Base-by-base conservation (phyloP, 2,797 vertebrate species). In the Characodon lateralis region DNA sequence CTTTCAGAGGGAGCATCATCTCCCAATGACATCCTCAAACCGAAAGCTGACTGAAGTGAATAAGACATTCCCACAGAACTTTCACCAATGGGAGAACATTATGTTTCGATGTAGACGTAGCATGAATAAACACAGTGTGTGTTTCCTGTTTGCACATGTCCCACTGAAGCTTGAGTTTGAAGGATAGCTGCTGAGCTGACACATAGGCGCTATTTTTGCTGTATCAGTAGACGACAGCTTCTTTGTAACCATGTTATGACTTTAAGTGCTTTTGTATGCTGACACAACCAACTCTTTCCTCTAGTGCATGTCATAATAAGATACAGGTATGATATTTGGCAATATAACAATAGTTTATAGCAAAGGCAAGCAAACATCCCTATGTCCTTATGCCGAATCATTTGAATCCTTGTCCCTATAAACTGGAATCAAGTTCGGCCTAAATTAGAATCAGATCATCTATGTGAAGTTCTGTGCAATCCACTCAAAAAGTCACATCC, bases 11-110 rank as follows among this genome's bases (percentile, higher is more conserved):
- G 18, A 72, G 81, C 48, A 12, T 68, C 69, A 43, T 84, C 50
- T 84, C 75, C 74, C 74, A 72, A 76, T 84, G 66, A 70, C 1
- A 79, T 84, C 89, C 53, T 85, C 43, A 51, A 61, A 66, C 75
- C 24, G 66, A 41, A 22, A 61, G 59, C 73, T 0, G 22, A 12
- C 22, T 73, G 71, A 58, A 61, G 74, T 59, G 71, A 83, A 80
- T 24, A 63, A 9, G 56, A 20, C 0, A n/a, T 77, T 73, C 24
- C 26, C 56, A 73, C 86, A 81, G 78, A 68, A 39, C 59, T 70
- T 56, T 1, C 28, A 8, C 61, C 46, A 74, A 48, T 5, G n/a
- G 65, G 74, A 73, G 78, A 43, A 39, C 0, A 0, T 71, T 77
- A 69, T 41, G 16, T 80, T 73, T 43, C 35, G 77, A 50, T 83